Evolutionary conservation across 2,888 invertebrate genomes (phyloP).

Genomic region (Julus scandinavius): DNA sequence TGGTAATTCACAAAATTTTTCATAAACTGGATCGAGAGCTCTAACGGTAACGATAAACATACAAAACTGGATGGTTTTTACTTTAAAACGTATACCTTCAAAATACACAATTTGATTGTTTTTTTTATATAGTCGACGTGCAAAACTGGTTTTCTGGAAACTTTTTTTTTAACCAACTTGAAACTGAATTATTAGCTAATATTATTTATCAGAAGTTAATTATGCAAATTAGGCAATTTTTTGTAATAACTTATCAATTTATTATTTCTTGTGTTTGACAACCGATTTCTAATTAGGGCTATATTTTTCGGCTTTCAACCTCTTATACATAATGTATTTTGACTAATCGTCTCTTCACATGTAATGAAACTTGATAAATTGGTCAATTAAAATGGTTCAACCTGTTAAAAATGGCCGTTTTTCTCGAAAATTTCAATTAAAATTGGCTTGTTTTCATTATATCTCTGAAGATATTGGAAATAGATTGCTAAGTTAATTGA

Average conservation of each 20-base stretch:
- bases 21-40: too few relatives aligned
- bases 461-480: too few relatives aligned
- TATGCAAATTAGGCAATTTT: not conserved
- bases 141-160: not conserved
- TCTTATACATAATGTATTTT: not conserved
- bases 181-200: not conserved
- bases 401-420: not conserved
- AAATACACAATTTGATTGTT: too few relatives aligned
- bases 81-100: too few relatives aligned
- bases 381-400: not conserved
- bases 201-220: not conserved
- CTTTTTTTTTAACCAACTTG: not conserved
- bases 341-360: slow-evolving; percentile 26
- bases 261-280: not conserved
- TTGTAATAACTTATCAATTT: not conserved
- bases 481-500: not conserved
- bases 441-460: too few relatives aligned
- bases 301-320: not conserved
- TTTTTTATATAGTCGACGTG: too few relatives aligned
- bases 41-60: too few relatives aligned
- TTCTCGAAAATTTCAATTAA: not conserved
- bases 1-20: too few relatives aligned
- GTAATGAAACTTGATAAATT: not conserved
- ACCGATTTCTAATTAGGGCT: not conserved
- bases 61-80: too few relatives aligned